Base-by-base conservation (phyloP, 2,797 vertebrate species). In the Cyprinodon diabolis region DNA sequence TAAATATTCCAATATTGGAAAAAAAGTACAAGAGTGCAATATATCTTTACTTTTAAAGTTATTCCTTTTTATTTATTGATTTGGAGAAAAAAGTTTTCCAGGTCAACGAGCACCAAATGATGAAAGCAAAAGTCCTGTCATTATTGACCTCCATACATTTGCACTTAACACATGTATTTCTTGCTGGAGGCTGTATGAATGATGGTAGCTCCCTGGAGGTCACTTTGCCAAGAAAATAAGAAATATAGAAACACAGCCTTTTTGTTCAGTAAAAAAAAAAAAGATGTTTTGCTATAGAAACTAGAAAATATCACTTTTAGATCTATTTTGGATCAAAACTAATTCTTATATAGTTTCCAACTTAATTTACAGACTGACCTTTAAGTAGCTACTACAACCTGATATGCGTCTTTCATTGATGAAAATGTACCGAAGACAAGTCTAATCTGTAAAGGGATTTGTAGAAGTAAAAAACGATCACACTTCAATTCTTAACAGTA, bases 131-230 rank as follows among this genome's bases (percentile, higher is more conserved):
- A 47, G 30, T 66, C 13, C 7, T 30, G 10, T 25, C 54, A 55
- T 55, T 30, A 51, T 51, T 51, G 51, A 48, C 30, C 49, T 49
- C 48, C 2, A 35, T 37, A 56, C 69, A 47, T 74, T 62, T 68
- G 19, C 40, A 62, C 37, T 55, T n/a, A 4, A 35, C 68, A 0
- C 1, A 69, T 23, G 10, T 60, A 51, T 43, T 62, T 75, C 7
- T 49, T 43, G 4, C 66, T 40, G 62, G 65, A 25, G 54, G 57
- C 65, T 68, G 57, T 1, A 45, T 75, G 47, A 65, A 76, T 69
- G 62, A 56, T 23, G 68, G 40, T 9, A 37, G 23, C 49, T 72
- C 30, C 66, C 6, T 3, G 40, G 12, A 45, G 66, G 14, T 35
- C 75, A 11, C 25, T 68, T 23, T 48, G 35, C 71, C 66, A 6